Base-by-base conservation (phyloP, 2,797 vertebrate genomes). In the Enteromius trimaculatus region DNA sequence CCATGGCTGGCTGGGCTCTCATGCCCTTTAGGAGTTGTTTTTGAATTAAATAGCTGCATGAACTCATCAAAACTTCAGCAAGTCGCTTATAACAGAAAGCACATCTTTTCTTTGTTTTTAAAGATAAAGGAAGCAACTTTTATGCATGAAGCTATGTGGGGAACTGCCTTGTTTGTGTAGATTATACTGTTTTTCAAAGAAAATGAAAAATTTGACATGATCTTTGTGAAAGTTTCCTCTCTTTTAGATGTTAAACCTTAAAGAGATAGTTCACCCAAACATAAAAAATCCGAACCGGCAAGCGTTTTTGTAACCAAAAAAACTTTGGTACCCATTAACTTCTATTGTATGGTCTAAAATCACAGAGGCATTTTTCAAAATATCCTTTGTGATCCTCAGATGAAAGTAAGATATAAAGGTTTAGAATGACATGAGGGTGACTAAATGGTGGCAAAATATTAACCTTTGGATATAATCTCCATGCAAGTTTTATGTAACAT, bases 21-120 rank as follows among this genome's bases (percentile, higher is more conserved):
- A 55, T 87, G 16, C 83, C 80, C 79, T 85, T 77, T 39, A 71
- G 80, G 65, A 85, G 60, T 70, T 82, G 75, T 80, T 42, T 76
- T 66, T 11, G 69, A 66, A 69, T 84, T 65, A 69, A 78, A 66
- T 69, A 77, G 31, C 53, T 65, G 55, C 34, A 42, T 53, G 17
- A 68, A 55, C 31, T 83, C 53, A 34, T 80, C 42, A 53, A 77
- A 66, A 76, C 44, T 77, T 83, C 49, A 68, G 26, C 37, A 21
- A 76, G 62, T 77, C 37, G 49, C 10, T 69, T 47, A 31, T 77
- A 68, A 62, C 51, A 17, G 4, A 49, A 60, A 53, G 3, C 17
- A 34, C 10, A 26, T 37, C n/a, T 60, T 37, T 39, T 76, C 79
- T 81, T 49, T 11, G 44, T 58, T 72, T 55, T 64, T 49, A 17